phyloP scores from a whole-genome alignment of 2,113 vertebrate genomes.

The Pollachius pollachius region DNA sequence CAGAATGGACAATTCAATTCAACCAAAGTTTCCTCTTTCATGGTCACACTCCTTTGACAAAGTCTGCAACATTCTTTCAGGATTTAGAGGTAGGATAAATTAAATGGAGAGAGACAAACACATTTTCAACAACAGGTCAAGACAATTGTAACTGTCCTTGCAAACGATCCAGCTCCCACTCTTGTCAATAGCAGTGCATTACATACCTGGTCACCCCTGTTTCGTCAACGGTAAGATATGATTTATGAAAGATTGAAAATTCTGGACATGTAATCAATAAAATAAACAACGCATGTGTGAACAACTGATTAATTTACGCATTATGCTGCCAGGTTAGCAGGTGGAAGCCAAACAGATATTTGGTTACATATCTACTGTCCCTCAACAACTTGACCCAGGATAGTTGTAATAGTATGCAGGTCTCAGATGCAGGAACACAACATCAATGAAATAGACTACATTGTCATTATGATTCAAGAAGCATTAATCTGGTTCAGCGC shows the following conservation, averaged over 20 bases:
- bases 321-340: too few relatives aligned
- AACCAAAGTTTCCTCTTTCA: neutral
- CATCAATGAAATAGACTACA: neutral
- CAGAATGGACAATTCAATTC: conserved; percentile 21
- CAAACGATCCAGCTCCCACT: too few relatives aligned
- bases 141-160: neutral
- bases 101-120: neutral
- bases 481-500: neutral
- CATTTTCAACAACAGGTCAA: neutral
- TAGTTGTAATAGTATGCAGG: neutral
- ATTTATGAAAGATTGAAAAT: too few relatives aligned
- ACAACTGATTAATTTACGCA: too few relatives aligned
- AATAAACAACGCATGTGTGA: too few relatives aligned
- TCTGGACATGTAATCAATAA: too few relatives aligned
- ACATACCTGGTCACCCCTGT: neutral
- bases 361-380: neutral
- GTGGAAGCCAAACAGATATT: too few relatives aligned
- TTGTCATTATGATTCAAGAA: neutral
- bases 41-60: neutral
- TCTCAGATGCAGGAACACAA: neutral
- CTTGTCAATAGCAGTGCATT: too few relatives aligned
- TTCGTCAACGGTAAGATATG: too few relatives aligned
- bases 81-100: conserved; percentile 6
- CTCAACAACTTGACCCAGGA: neutral
- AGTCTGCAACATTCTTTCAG: neutral